Evolutionary conservation across 2,113 vertebrate genomes (phyloP).

Genomic region (Phocoena sinus): DNA sequence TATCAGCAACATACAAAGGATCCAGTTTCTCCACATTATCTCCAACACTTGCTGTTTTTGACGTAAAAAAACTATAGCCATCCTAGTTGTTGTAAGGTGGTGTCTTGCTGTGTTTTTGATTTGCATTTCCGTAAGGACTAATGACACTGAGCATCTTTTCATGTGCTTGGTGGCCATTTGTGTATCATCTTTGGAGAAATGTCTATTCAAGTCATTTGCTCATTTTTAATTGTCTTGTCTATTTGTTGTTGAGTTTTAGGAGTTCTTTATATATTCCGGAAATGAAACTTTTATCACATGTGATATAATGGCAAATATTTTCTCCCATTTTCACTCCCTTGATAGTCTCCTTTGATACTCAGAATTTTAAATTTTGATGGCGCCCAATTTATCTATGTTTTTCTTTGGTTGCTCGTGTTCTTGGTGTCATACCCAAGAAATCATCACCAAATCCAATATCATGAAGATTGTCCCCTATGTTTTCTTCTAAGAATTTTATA

Average conservation of each 20-base stretch:
- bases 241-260: neutral
- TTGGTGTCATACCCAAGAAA: neutral
- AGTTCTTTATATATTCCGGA: neutral
- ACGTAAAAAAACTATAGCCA: neutral
- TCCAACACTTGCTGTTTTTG: neutral
- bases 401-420: neutral
- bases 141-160: neutral
- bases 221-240: neutral
- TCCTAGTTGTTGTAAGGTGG: neutral
- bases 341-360: neutral
- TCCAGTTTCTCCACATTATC: neutral
- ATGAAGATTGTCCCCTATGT: neutral
- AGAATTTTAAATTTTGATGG: neutral
- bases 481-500: neutral
- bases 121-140: neutral
- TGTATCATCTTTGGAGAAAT: neutral
- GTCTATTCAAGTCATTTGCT: neutral
- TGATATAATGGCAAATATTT: neutral
- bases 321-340: neutral
- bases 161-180: neutral
- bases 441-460: neutral
- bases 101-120: neutral
- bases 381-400: neutral
- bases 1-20: too few relatives aligned
- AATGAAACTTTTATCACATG: neutral